Evolutionary conservation across 2,113 vertebrate genomes (phyloP).

Genomic region (Casuarius casuarius): DNA sequence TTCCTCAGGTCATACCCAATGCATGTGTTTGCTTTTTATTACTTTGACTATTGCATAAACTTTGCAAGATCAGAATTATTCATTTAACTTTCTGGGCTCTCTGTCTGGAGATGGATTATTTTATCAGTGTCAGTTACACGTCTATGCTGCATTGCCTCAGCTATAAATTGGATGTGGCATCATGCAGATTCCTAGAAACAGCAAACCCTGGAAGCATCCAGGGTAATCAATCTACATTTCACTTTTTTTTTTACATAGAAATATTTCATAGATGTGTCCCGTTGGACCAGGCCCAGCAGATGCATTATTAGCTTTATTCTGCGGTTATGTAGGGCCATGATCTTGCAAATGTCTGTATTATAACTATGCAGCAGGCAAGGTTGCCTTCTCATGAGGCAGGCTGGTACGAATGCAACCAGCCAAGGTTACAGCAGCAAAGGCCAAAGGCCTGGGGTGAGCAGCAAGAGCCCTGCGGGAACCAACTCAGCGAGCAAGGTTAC

Average conservation of each 20-base stretch:
- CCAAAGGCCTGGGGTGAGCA: neutral
- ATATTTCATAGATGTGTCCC: no score
- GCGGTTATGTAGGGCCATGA: no score
- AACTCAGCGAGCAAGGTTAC: neutral
- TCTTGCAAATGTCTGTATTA: no score
- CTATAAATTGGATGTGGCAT: neutral
- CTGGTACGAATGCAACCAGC: neutral
- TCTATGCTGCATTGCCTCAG: neutral
- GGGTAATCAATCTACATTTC: neutral
- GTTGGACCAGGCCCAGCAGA: neutral
- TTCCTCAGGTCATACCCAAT: neutral
- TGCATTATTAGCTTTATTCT: neutral
- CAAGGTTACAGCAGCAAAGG: neutral
- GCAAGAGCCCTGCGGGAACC: neutral
- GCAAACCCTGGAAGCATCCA: neutral
- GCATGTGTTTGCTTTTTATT: neutral
- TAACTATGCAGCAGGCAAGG: no score
- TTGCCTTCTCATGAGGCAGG: neutral
- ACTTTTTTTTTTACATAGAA: neutral
- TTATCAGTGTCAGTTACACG: neutral
- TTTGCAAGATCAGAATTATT: neutral
- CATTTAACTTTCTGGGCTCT: neutral
- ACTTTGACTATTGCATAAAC: neutral
- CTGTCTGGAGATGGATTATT: neutral
- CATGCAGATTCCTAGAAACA: neutral